Conservation (phyloP, 2,113 vertebrate genomes). For the Isurus oxyrinchus region DNA sequence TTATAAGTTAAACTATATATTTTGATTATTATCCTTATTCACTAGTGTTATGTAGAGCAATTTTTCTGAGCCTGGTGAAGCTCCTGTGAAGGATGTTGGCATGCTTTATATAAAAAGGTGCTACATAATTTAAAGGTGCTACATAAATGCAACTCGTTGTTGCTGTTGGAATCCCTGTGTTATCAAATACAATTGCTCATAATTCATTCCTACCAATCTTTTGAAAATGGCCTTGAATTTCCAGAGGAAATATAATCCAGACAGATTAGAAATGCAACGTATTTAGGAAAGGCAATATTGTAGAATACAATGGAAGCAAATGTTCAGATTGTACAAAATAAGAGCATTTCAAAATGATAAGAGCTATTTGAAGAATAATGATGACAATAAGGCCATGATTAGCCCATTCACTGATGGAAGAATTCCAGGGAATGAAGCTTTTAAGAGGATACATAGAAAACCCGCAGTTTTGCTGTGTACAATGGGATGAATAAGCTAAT, state of each 20-base stretch:
- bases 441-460: background rate
- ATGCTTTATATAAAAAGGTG: background rate
- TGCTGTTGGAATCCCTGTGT: background rate
- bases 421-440: conserved; percentile 16
- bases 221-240: background rate
- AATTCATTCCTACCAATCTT: background rate
- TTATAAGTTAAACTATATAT: background rate
- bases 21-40: background rate
- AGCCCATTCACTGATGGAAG: conserved; percentile 18
- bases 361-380: conserved; percentile 6
- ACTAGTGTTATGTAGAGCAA: background rate
- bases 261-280: background rate
- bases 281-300: background rate
- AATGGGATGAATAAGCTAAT: conserved; percentile 2
- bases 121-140: background rate
- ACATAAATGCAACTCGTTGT: background rate
- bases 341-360: conserved; percentile 3
- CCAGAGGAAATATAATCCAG: background rate
- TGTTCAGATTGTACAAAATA: background rate
- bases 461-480: background rate
- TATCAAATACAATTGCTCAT: background rate
- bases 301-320: background rate
- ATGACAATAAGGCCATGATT: conserved; percentile 26
- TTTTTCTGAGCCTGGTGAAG: background rate
- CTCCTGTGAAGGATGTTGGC: background rate